These are phyloP conservation scores for Melanchra persicariae DNA, from an alignment of 2,888 invertebrate species.

Conservation along the genomic window DNA sequence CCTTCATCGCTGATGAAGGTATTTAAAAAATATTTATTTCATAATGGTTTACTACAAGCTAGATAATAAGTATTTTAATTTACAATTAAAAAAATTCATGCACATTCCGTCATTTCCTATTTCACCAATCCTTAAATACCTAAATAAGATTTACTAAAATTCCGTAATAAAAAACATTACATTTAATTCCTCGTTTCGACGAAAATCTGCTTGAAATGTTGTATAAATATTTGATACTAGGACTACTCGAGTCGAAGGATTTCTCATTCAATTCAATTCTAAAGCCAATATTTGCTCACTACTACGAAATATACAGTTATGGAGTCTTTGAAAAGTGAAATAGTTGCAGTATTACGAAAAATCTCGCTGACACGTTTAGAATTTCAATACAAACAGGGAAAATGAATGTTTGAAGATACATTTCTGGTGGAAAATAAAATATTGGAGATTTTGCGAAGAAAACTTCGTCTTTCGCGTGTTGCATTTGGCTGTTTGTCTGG, in stretches of 20 bases:
- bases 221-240: conserved; percentile 35
- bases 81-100: too few relatives aligned
- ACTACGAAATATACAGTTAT: conserved; percentile 33
- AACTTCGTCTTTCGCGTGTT: background rate
- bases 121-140: background rate
- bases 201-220: conserved; percentile 9
- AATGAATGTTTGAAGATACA: conserved; percentile 15
- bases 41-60: too few relatives aligned
- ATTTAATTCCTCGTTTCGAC: background rate
- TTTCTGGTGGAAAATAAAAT: conserved; percentile 18
- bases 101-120: too few relatives aligned
- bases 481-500: background rate
- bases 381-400: conserved; percentile 12
- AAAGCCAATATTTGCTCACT: conserved; percentile 46
- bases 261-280: conserved; percentile 44
- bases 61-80: too few relatives aligned
- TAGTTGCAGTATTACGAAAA: conserved; percentile 28
- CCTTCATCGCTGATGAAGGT: too few relatives aligned
- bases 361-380: background rate
- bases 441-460: background rate
- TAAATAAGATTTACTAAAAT: background rate
- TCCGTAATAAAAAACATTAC: background rate
- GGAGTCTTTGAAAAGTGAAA: conserved; percentile 29
- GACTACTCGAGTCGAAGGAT: conserved; percentile 27
- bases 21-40: too few relatives aligned